Percentiles rank a stretch among this genome's conserved stretches.
These are phyloP conservation scores for Seira ritae DNA, from an alignment of 2,888 invertebrate species.

Conservation along the genomic window DNA sequence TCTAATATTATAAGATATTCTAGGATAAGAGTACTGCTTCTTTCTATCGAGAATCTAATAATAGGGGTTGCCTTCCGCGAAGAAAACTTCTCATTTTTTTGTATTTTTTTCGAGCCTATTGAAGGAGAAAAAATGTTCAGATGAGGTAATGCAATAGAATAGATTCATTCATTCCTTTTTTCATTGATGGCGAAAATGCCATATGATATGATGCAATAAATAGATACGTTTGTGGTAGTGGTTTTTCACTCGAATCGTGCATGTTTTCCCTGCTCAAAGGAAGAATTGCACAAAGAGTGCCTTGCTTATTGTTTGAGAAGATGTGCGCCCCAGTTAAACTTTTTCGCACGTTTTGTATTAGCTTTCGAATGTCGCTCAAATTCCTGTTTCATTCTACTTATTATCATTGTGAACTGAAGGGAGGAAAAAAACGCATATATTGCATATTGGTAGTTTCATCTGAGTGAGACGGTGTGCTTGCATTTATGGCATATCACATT, in stretches of 20 bases:
- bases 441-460: too few species aligned
- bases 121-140: not conserved
- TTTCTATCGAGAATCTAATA: slow-evolving; percentile 9
- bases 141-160: not conserved
- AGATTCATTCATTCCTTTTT: slow-evolving; percentile 10
- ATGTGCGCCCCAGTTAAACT: slow-evolving; percentile 40
- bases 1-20: slow-evolving; percentile 17
- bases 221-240: slow-evolving; percentile 12
- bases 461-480: too few species aligned
- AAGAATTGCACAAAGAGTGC: not conserved
- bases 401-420: not conserved
- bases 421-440: too few species aligned
- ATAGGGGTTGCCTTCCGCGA: not conserved
- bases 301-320: slow-evolving; percentile 19
- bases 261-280: slow-evolving; percentile 16
- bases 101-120: not conserved
- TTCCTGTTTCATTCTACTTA: not conserved
- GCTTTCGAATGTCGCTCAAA: not conserved
- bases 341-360: slow-evolving; percentile 39
- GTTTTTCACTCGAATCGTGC: not conserved
- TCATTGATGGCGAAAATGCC: slow-evolving; percentile 14
- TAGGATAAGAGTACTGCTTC: not conserved
- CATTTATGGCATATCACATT: too few species aligned
- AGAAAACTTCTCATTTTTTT: slow-evolving; percentile 5
- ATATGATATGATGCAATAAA: slow-evolving; percentile 24